Conservation (phyloP, 2,797 vertebrate genomes). For the Xenentodon cancila region DNA sequence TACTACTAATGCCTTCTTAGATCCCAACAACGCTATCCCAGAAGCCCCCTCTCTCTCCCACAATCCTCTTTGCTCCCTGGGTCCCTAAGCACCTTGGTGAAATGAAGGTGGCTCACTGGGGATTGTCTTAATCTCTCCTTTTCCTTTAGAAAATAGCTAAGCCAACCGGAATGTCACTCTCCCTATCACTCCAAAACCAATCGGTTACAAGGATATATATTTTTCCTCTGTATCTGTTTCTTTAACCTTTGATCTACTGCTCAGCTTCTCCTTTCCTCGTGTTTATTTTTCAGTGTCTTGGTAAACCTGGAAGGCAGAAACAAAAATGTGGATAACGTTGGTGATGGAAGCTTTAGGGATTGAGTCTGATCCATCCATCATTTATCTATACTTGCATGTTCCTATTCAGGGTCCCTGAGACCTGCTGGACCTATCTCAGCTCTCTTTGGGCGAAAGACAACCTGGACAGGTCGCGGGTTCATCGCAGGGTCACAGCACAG, state of each 20-base stretch:
- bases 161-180: constrained; percentile 81
- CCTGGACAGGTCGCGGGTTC: too few relatives aligned
- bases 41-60: constrained; percentile 71
- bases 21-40: constrained; percentile 61
- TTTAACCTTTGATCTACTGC: constrained; percentile 8
- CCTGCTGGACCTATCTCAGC: too few relatives aligned
- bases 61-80: constrained; percentile 86
- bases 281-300: neutral
- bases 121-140: constrained; percentile 85
- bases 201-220: constrained; percentile 79
- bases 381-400: too few relatives aligned
- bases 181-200: constrained; percentile 78
- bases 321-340: too few relatives aligned
- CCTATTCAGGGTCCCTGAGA: too few relatives aligned
- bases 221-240: constrained; percentile 34
- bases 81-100: constrained; percentile 83
- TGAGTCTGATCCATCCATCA: too few relatives aligned
- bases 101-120: constrained; percentile 80
- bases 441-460: too few relatives aligned
- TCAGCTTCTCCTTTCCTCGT: neutral
- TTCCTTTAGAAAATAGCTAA: constrained; percentile 80
- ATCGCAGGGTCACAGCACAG: too few relatives aligned
- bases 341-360: too few relatives aligned
- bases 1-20: constrained; percentile 72
- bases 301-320: too few relatives aligned